These are phyloP conservation scores for Paracentrotus lividus DNA, from an alignment of 53 echinoderm and acorn worm species.

Conservation along the genomic window DNA sequence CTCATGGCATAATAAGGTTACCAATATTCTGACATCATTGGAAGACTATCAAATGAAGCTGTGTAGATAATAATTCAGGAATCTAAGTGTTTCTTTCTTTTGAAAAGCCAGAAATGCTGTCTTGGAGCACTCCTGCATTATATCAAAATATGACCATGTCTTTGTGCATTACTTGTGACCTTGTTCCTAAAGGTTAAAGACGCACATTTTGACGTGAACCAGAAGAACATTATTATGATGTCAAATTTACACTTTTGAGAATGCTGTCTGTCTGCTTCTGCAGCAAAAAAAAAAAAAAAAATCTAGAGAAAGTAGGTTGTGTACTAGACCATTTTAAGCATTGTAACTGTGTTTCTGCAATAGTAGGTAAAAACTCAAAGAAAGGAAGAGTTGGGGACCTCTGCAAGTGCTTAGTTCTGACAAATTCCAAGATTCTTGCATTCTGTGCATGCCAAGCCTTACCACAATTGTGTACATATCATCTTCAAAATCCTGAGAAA, in stretches of 20 bases:
- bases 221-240: too few relatives aligned
- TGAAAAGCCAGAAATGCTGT: too few relatives aligned
- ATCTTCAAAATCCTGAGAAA: constrained; percentile 68
- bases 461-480: constrained; percentile 87
- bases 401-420: not conserved
- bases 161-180: not conserved
- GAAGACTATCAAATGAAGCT: not conserved
- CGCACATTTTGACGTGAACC: too few relatives aligned
- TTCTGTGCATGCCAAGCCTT: constrained; percentile 70
- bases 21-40: not conserved
- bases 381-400: not conserved
- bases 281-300: too few relatives aligned
- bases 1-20: not conserved
- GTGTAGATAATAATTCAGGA: not conserved
- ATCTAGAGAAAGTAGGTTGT: too few relatives aligned
- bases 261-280: too few relatives aligned
- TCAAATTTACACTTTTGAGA: too few relatives aligned
- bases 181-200: not conserved
- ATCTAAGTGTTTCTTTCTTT: not conserved
- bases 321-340: too few relatives aligned
- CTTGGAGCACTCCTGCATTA: not conserved
- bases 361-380: not conserved
- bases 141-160: not conserved
- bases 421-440: constrained; percentile 23
- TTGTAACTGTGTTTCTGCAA: too few relatives aligned